Base-by-base conservation (phyloP, 30 jellyfish, hydroid and myxozoan genomes). In the Aurelia sp. region DNA sequence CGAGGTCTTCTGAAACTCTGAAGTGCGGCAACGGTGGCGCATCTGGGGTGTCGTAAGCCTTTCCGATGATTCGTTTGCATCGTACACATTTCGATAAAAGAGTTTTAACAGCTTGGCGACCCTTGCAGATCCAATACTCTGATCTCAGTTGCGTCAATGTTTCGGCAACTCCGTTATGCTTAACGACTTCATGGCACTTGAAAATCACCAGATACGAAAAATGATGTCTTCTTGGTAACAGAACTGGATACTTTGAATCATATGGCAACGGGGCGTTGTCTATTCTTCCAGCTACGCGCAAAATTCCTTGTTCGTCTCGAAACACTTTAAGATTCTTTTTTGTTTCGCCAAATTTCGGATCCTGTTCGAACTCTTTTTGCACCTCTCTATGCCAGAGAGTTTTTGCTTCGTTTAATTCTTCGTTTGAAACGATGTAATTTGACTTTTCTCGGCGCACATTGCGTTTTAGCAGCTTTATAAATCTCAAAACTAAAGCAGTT, bases 191-290 rank as follows among this genome's bases (percentile, higher is more conserved):
- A 13, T 72, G 84, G 20, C 70, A 40, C 0, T 35, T 11, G 15
- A 19, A 40, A n/a, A 72, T 50, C 18, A 38, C 8, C n/a, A 72
- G 70, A 8, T 50, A 8, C 17, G 70, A 11, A n/a, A 72, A n/a
- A 72, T 22, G 84, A 72, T 72, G 84, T 38, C 31, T 53, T 30
- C 69, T 72, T 38, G 84, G 84, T 13, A 72, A 44, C 38, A 72
- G 16, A 16, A 72, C 38, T 11, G 84, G 84, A 72, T 38, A 22
- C 38, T 72, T 72, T 11, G 69, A 7, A 8, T 41, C 84, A 50
- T 21, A 72, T 12, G 84, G 44, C 44, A 72, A 72, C 1, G 69
- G 19, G 1, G 84, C 80, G 38, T 61, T 76, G 58, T 76, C 31
- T 18, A 76, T 58, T 52, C 88, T 53, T 8, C 88, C 88, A 10